phyloP scores from a whole-genome alignment of 1,140 invertebrate species.

The Nasonia vitripennis region DNA sequence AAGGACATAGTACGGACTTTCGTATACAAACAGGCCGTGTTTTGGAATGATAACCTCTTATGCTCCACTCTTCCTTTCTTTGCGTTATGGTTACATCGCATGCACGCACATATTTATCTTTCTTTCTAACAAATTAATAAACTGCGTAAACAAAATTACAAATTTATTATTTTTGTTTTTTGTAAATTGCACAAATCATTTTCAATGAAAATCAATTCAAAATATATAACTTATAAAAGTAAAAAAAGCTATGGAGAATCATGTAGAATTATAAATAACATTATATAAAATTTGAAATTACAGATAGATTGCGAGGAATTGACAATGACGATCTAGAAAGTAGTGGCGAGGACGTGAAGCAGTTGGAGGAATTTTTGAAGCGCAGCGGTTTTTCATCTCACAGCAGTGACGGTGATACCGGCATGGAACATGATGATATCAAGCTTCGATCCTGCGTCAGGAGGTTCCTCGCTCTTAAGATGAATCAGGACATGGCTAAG shows the following conservation, averaged over 20 bases:
- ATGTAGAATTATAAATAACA: background rate
- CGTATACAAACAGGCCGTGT: no score
- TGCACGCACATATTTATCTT: no score
- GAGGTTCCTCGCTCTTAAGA: constrained; percentile 77
- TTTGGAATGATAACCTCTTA: no score
- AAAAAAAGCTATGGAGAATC: no score
- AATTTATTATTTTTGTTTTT: no score
- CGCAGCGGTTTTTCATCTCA: constrained; percentile 82
- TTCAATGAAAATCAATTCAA: no score
- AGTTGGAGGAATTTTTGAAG: constrained; percentile 84
- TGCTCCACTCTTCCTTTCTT: no score
- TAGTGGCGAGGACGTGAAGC: constrained; percentile 79
- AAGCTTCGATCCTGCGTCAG: constrained; percentile 83
- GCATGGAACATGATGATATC: constrained; percentile 79
- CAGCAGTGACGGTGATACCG: constrained; percentile 79
- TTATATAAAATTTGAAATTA: constrained; percentile 2
- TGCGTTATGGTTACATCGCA: no score
- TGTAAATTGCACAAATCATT: no score
- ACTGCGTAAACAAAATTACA: no score
- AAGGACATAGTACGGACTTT: background rate
- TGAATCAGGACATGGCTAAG: constrained; percentile 75
- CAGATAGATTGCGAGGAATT: constrained; percentile 65
- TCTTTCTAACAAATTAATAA: no score
- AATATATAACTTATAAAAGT: no score
- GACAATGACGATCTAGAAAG: constrained; percentile 68